These are phyloP conservation scores for Chionomys nivalis DNA, from an alignment of 2,113 vertebrate genomes.

Conservation along the genomic window DNA sequence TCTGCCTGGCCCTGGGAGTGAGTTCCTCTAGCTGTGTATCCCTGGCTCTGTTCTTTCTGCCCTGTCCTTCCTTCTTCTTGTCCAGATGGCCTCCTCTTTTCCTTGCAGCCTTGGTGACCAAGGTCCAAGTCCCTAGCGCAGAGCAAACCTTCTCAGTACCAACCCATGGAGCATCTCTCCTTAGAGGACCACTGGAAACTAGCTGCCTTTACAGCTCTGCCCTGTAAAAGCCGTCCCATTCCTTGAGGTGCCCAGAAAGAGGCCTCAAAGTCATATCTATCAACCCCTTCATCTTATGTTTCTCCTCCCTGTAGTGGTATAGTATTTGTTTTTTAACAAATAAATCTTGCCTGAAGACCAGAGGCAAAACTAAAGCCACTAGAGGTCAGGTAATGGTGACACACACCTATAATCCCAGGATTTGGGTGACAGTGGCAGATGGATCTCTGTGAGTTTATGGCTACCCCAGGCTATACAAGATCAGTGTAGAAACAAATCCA, in stretches of 20 bases:
- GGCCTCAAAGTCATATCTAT: rapidly evolving
- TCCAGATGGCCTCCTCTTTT: neutral
- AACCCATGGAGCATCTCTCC: neutral
- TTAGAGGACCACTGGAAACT: neutral
- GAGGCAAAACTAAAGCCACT: too few species aligned
- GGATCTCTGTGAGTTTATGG: too few species aligned
- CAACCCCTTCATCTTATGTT: neutral
- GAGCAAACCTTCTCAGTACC: neutral
- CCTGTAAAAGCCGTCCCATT: rapidly evolving
- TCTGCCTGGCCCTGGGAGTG: neutral
- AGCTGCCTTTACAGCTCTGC: rapidly evolving
- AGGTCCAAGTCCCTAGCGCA: rapidly evolving
- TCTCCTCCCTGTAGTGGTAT: rapidly evolving
- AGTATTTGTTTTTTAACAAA: too few species aligned
- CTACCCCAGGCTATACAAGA: too few species aligned
- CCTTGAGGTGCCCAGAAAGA: rapidly evolving
- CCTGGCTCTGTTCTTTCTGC: neutral
- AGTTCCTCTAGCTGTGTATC: neutral
- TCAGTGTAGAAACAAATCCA: too few species aligned
- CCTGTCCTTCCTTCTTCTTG: neutral
- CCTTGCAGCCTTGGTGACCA: rapidly evolving
- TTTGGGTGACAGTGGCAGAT: too few species aligned
- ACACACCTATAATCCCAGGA: too few species aligned
- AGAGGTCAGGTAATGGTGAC: too few species aligned
- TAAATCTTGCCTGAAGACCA: too few species aligned